Percentiles rank a stretch among this genome's conserved stretches.
Conservation (phyloP, 2,888 invertebrate species). For the Luffia ferchaultella region DNA sequence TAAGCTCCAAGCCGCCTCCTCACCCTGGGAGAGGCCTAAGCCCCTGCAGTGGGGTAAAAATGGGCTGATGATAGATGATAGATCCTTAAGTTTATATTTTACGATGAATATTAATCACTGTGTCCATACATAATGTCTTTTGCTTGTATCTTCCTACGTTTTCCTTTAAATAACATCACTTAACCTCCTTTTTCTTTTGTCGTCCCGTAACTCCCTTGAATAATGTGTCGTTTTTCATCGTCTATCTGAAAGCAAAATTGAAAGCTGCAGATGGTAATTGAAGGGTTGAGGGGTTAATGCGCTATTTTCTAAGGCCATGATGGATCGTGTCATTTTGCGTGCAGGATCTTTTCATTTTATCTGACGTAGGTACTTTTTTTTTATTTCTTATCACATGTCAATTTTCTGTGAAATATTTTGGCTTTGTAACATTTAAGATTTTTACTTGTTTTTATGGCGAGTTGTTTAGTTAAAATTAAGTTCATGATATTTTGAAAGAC, state of each 20-base stretch:
- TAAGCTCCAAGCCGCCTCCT: too few species aligned
- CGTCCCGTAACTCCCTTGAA: not conserved
- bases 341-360: not conserved
- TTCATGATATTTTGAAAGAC: too few species aligned
- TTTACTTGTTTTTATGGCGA: too few species aligned
- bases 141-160: not conserved
- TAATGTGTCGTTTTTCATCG: constrained; percentile 34
- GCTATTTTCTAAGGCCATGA: constrained; percentile 44
- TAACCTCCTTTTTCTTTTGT: not conserved
- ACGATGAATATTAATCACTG: too few species aligned
- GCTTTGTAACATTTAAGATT: not conserved
- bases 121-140: too few species aligned
- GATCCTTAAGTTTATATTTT: too few species aligned
- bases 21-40: too few species aligned
- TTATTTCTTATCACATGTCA: not conserved
- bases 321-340: constrained; percentile 42
- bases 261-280: constrained; percentile 63
- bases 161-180: not conserved
- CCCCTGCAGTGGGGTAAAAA: too few species aligned
- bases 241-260: constrained; percentile 56
- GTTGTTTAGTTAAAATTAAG: too few species aligned
- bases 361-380: not conserved
- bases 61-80: too few species aligned
- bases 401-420: not conserved
- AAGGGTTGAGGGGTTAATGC: constrained; percentile 53